phyloP scores from a whole-genome alignment of 2,888 invertebrate genomes.

The Cepaea hortensis region DNA sequence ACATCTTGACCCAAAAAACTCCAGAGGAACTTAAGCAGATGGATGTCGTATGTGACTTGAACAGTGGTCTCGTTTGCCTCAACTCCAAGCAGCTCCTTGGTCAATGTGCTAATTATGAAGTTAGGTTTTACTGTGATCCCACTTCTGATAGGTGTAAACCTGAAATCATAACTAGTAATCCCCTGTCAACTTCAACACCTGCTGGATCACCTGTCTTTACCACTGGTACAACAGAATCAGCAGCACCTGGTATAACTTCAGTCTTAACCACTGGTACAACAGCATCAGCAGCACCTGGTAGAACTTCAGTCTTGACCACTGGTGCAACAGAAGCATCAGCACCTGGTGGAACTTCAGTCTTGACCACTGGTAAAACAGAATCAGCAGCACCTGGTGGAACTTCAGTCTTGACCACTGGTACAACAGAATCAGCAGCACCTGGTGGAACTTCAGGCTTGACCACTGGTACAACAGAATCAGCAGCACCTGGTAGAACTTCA shows the following conservation, averaged over 20 bases:
- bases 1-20: conserved; percentile 20
- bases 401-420: not conserved
- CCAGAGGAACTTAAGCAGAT: conserved; percentile 27
- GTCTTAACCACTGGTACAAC: not conserved
- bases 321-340: not conserved
- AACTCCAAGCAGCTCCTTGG: conserved; percentile 16
- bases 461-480: not conserved
- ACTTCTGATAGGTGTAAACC: conserved; percentile 39
- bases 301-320: not conserved
- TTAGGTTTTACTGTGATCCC: conserved; percentile 55
- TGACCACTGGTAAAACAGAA: not conserved
- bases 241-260: not conserved
- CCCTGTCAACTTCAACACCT: not conserved
- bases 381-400: not conserved
- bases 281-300: not conserved
- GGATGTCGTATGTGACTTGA: conserved; percentile 20
- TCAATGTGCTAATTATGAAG: conserved; percentile 55
- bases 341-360: not conserved
- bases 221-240: not conserved
- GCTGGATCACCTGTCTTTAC: not conserved
- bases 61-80: conserved; percentile 3
- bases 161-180: not conserved
- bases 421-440: not conserved
- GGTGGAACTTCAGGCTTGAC: not conserved
- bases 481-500: not conserved